Base-by-base conservation (phyloP, 2,888 invertebrate species). In the Habrosyne pyritoides region DNA sequence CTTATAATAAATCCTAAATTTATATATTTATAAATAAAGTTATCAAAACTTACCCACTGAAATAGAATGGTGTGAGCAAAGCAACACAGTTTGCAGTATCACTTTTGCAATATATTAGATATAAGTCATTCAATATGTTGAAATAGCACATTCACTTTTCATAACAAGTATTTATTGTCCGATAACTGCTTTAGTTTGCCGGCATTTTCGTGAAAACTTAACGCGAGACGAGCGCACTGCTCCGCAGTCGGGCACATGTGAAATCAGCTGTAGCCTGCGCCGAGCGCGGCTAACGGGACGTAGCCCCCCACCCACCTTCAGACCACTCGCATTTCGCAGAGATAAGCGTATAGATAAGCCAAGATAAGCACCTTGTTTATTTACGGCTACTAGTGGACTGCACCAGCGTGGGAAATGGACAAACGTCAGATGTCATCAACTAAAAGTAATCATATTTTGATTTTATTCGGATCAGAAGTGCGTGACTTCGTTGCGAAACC, bases 221-320 rank as follows among this genome's bases (percentile, higher is more conserved):
- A 69, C 78, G 73, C 77, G 69, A 63, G 61, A 64, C 85, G 78
- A 67, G 78, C 87, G 84, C 81, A 72, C 86, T 72, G 64, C 70
- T 60, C 70, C 73, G 76, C 75, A 73, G 69, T 71, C 71, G 61
- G 82, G 68, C 77, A 86, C 87, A 87, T 90, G 90, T 91, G 91
- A 91, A 91, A 89, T 91, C 91, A 91, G 90, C 91, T 91, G 91
- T 88, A 71, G 83, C 78, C 69, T 64, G 67, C 60, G 61, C 61
- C 64, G 64, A 60, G 61, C 63, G 69, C 69, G 63, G 62, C 58
- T 78, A 82, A 81, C 82, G 86, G 85, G 66, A 75, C 73, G 66
- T 56, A 54, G 67, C 61, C 63, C 66, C 71, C 74, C 75, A 77
- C 75, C 77, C 70, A 62, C 49, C 63, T 56, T 59, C 59, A 61